Conservation (phyloP, 2,113 vertebrate species). For the Semnornis frantzii region DNA sequence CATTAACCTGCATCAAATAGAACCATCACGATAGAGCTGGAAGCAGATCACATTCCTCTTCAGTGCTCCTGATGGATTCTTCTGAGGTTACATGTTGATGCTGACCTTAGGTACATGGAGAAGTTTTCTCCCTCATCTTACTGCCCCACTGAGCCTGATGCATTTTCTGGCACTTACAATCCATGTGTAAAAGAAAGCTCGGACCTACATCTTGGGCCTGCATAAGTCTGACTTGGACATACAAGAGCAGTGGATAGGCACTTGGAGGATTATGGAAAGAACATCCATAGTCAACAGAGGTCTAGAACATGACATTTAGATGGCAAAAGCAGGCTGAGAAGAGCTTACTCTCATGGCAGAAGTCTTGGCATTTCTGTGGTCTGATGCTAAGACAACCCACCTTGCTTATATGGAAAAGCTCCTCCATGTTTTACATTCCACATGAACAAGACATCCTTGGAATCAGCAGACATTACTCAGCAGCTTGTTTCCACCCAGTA, state of each 20-base stretch:
- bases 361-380: neutral
- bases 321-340: neutral
- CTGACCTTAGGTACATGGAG: neutral
- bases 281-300: neutral
- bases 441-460: neutral
- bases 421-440: neutral
- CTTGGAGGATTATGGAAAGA: neutral
- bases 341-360: neutral
- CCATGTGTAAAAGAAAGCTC: neutral
- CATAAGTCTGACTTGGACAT: neutral
- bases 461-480: neutral
- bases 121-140: neutral
- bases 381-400: neutral
- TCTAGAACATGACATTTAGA: neutral
- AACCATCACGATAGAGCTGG: neutral
- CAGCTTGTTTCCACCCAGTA: neutral
- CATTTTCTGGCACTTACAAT: neutral
- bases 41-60: neutral
- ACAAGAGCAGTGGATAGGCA: neutral
- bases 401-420: neutral
- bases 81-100: neutral
- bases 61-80: neutral
- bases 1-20: neutral
- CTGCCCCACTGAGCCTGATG: neutral
- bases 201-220: neutral